Evolutionary conservation across 2,113 vertebrate genomes (phyloP), one percentile per base, ranked within the genome.

Genomic region (Eulacestoma nigropectus): DNA sequence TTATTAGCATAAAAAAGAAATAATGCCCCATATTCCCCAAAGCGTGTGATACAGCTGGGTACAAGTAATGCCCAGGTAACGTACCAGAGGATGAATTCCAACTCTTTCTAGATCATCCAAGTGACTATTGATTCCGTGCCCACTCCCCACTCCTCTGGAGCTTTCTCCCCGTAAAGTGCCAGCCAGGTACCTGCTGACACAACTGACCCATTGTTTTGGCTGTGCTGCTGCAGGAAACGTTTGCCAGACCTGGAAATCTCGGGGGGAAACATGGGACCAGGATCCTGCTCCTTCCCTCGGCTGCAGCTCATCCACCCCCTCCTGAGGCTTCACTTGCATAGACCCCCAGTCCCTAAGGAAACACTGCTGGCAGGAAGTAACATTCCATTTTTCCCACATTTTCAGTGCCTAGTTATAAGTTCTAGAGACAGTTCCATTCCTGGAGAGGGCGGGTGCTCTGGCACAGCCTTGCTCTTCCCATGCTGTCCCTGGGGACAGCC

Each of bases 171-270:
- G 0, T 2, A 3, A 23, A 16, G 46, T 49, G 52, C 68, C 2
- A 1, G 9, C 10, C 1, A 0, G 33, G 29, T 3, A 1, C 57
- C 32, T 6, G 4, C 1, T 1, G 80, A 50, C 16, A 44, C 62
- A 23, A 22, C 16, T 1, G 5, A 4, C 22, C 27, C 0, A 0
- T 0, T 3, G 7, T 68, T 70, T 11, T 11, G 23, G n/a, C n/a
- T 20, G 0, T 1, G 11, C n/a, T 67, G 47, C 75, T 0, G 0
- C 46, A 49, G 57, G 32, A 87, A 12, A 12, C 20, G 59, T 52
- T 17, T 46, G n/a, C 47, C 85, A 50, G 11, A 17, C 20, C 30
- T 0, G 5, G 23, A 30, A 25, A 42, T 52, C 26, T 26, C 0
- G 0, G 33, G 4, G 2, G 16, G 17, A 15, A 52, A 29, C 57